Base-by-base conservation (phyloP, 1,140 invertebrate genomes). In the Sycophaga agraensis region DNA sequence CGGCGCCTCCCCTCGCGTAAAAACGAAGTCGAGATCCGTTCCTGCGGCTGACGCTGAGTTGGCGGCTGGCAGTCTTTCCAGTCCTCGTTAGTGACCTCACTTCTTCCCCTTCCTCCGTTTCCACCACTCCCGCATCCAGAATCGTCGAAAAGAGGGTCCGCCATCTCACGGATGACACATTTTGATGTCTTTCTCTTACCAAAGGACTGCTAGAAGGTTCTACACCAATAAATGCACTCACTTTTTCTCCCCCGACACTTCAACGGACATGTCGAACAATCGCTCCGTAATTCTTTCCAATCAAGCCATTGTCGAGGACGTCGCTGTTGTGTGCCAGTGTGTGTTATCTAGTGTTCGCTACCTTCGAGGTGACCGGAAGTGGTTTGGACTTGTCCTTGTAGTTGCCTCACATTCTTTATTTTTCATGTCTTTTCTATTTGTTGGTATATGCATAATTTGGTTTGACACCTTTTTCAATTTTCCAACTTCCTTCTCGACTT, bases 241-340 rank as follows among this genome's bases (percentile, higher is more conserved):
- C 31, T 50, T n/a, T 39, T 8, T 59, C 11, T 37, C 9, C 17
- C 19, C 11, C 26, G 67, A 67, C 69, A 66, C 69, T 71, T 70
- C 63, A 71, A 55, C 55, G 67, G 24, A 40, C 37, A 35, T 21
- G 65, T 60, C 68, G 71, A 71, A 78, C 74, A 78, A 78, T 79
- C 74, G 72, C 59, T 64, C 61, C 69, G 73, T 76, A 76, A 78
- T 77, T 76, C 72, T 76, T 77, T 66, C 73, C 73, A 75, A 78
- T 79, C 77, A 77, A 73, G 66, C 68, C 67, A 78, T 72, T 72
- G 70, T 77, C 67, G 63, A 69, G 72, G 70, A 68, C 74, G 72
- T 72, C 72, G 73, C 73, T 73, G 76, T 78, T 78, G 73, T 76
- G 68, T 70, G 17, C 2, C 9, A 26, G 17, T 21, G 35, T 11